Evolutionary conservation across 1,140 invertebrate genomes (phyloP).

Genomic region (Drosophila obscura): DNA sequence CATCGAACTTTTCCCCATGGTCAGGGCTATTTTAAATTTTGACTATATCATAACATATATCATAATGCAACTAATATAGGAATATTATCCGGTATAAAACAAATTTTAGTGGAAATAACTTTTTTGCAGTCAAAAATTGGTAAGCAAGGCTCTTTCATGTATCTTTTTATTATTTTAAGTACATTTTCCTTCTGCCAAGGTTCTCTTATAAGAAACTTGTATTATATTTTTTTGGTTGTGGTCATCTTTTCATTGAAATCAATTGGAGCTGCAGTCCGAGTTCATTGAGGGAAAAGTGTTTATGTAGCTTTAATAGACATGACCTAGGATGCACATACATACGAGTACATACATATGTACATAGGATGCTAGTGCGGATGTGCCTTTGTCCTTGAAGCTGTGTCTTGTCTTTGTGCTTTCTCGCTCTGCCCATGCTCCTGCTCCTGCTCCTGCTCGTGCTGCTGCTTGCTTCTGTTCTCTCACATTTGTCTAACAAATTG

Average conservation of each 20-base stretch:
- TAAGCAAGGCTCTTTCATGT: too few species aligned
- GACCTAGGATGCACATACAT: constrained; percentile 15
- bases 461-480: constrained; percentile 25
- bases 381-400: constrained; percentile 24
- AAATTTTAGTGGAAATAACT: too few species aligned
- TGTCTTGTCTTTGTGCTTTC: constrained; percentile 4
- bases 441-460: background rate
- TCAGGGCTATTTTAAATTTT: too few species aligned
- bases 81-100: too few species aligned
- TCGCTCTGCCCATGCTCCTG: constrained; percentile 11
- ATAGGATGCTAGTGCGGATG: constrained; percentile 5
- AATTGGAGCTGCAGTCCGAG: constrained; percentile 29
- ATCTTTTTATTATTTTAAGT: too few species aligned
- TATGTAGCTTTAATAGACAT: constrained; percentile 38
- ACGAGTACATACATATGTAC: too few species aligned
- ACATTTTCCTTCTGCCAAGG: too few species aligned
- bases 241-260: constrained; percentile 28
- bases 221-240: background rate
- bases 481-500: constrained; percentile 67
- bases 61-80: too few species aligned
- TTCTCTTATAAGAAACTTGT: too few species aligned
- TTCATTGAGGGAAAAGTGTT: constrained; percentile 35
- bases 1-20: too few species aligned
- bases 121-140: too few species aligned
- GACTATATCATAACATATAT: too few species aligned